Evolutionary conservation across 2,113 vertebrate species (phyloP).

Genomic region (Cebus imitator): DNA sequence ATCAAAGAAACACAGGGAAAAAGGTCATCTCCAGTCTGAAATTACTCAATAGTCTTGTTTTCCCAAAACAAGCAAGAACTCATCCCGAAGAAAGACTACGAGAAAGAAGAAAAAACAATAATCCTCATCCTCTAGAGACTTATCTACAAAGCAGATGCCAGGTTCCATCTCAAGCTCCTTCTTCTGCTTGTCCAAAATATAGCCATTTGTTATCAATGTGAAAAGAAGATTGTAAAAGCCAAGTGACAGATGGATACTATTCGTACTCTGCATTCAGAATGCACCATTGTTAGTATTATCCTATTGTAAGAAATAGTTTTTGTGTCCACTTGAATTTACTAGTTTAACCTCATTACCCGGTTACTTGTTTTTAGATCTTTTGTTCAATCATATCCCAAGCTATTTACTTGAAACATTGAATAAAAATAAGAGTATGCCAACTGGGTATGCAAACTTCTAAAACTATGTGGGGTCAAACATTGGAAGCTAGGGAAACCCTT

Average conservation of each 20-base stretch:
- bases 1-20: not conserved
- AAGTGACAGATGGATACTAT: not conserved
- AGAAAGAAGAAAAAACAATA: not conserved
- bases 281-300: not conserved
- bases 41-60: not conserved
- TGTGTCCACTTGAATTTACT: not conserved
- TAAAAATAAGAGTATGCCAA: not conserved
- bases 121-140: not conserved
- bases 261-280: not conserved
- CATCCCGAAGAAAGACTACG: not conserved
- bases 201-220: not conserved
- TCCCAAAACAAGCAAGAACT: not conserved
- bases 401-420: not conserved
- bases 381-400: not conserved
- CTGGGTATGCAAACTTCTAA: not conserved
- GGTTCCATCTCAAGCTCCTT: not conserved
- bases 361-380: not conserved
- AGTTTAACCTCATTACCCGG: not conserved
- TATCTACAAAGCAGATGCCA: not conserved
- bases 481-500: not conserved
- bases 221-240: not conserved
- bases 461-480: not conserved
- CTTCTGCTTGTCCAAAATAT: not conserved
- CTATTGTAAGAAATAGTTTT: not conserved
- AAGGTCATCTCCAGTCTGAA: not conserved